Percentiles rank a stretch among this genome's conserved stretches.
Evolutionary conservation across 2,113 vertebrate species (phyloP).

Genomic region (Sorex fumeus): DNA sequence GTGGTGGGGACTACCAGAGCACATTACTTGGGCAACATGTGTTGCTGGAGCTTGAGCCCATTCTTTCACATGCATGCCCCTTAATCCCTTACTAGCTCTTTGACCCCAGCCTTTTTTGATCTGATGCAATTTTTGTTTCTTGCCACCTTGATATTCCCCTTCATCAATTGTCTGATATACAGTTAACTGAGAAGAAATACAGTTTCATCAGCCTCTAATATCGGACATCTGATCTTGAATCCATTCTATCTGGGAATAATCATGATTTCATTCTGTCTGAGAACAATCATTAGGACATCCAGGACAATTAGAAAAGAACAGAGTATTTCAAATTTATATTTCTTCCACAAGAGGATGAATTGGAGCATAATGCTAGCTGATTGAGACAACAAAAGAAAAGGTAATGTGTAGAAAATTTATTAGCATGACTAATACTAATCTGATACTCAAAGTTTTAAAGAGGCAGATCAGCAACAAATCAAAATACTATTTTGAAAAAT

Average conservation of each 20-base stretch:
- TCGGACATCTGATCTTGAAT: slow-evolving; percentile 4
- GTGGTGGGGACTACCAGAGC: too few species aligned
- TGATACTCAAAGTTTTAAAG: slow-evolving; percentile 19
- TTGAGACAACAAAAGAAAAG: slow-evolving; percentile 26
- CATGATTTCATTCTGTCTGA: too few species aligned
- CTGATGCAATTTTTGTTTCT: slow-evolving; percentile 14
- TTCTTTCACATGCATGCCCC: too few species aligned
- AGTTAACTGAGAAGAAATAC: not conserved
- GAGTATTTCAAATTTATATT: not conserved
- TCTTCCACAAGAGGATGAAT: slow-evolving; percentile 26
- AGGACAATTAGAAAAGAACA: slow-evolving; percentile 15
- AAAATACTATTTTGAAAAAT: not conserved
- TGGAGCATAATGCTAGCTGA: not conserved
- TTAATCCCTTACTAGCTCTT: too few species aligned
- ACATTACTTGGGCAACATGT: too few species aligned
- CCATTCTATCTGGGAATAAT: not conserved
- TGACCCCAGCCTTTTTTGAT: not conserved
- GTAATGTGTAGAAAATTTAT: not conserved
- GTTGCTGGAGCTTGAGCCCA: too few species aligned
- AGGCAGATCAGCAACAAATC: slow-evolving; percentile 11
- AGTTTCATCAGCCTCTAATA: not conserved
- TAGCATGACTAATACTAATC: not conserved
- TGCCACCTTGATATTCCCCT: not conserved
- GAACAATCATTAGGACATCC: not conserved
- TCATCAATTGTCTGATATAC: slow-evolving; percentile 18